phyloP scores from a whole-genome alignment of 2,113 vertebrate genomes.

The Danio rerio region GRCz12tu NC_133185.1:32353001-32353500 shows the following conservation, averaged over 20 bases:
- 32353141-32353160: too few species aligned
- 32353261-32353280: background rate
- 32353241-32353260: background rate
- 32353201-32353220: background rate
- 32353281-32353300: background rate
- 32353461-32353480: constrained; percentile 25
- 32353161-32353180: background rate
- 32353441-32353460: constrained; percentile 8
- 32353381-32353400: background rate
- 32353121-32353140: too few species aligned
- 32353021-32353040: background rate
- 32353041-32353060: background rate
- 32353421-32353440: background rate
- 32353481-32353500: constrained; percentile 25
- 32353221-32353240: background rate
- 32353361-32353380: background rate
- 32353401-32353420: background rate
- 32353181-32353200: background rate
- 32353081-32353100: background rate
- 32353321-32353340: background rate
- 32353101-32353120: background rate
- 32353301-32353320: background rate
- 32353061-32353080: background rate
- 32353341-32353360: background rate
- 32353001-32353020: background rate